A percentile compares a stretch with the other conserved stretches of the same genome.
These are phyloP conservation scores for Apodemia duryi DNA, from an alignment of 2,888 invertebrate species.

Conservation along the genomic window DNA sequence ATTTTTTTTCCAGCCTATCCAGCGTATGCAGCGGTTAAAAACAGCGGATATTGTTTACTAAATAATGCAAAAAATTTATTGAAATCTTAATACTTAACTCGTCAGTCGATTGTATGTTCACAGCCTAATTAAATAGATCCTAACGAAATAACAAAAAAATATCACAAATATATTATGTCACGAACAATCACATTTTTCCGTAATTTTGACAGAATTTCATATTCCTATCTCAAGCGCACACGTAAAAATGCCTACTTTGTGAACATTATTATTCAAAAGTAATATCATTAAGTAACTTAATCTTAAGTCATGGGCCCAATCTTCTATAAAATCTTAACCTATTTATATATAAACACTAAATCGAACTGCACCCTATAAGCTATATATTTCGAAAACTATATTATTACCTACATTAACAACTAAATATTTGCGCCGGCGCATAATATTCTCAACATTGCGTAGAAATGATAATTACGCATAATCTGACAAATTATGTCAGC, in stretches of 20 bases:
- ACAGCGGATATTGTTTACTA: too few species aligned
- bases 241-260: constrained; percentile 40
- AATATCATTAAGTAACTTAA: constrained; percentile 61
- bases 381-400: constrained; percentile 68
- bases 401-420: constrained; percentile 43
- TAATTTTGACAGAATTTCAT: constrained; percentile 36
- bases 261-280: constrained; percentile 33
- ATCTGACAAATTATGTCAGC: constrained; percentile 14
- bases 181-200: constrained; percentile 16
- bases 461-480: constrained; percentile 15
- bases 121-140: background rate
- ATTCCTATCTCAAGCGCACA: constrained; percentile 36
- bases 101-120: constrained; percentile 2
- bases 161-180: constrained; percentile 20
- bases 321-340: constrained; percentile 67
- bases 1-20: too few species aligned
- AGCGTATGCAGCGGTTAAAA: too few species aligned
- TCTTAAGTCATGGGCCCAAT: constrained; percentile 76
- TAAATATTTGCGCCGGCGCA: constrained; percentile 35
- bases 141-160: constrained; percentile 18
- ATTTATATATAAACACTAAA: constrained; percentile 61
- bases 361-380: constrained; percentile 62
- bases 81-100: too few species aligned
- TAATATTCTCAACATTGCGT: constrained; percentile 17
- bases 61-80: too few species aligned